Percentiles rank a stretch among this genome's conserved stretches.
phyloP scores from a whole-genome alignment of 2,113 vertebrate species.

The Scomber scombrus region DNA sequence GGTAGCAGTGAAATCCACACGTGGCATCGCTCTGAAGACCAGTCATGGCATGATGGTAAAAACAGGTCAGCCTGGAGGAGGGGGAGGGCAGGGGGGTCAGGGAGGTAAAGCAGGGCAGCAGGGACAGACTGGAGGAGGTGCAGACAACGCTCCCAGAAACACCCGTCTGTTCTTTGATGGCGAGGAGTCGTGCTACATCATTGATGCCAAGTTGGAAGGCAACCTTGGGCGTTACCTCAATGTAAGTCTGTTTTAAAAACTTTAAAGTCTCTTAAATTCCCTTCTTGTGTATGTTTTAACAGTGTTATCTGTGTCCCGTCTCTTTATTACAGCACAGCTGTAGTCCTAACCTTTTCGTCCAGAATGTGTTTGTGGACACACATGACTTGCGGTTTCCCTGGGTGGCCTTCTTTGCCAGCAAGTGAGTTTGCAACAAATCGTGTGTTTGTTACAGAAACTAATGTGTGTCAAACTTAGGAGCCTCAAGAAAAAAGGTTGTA shows the following conservation, averaged over 20 bases:
- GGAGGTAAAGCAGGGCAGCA: constrained; percentile 68
- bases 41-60: constrained; percentile 95
- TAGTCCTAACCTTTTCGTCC: constrained; percentile 97
- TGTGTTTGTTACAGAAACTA: background rate
- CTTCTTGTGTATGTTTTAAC: background rate
- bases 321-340: constrained; percentile 91
- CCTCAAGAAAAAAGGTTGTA: background rate
- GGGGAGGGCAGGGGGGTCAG: constrained; percentile 57
- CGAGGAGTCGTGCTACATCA: constrained; percentile 98
- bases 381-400: constrained; percentile 98
- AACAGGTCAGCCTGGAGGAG: constrained; percentile 73
- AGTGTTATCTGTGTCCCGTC: background rate
- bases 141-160: constrained; percentile 85
- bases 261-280: too few species aligned
- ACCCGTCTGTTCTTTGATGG: constrained; percentile 96
- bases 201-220: constrained; percentile 96
- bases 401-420: constrained; percentile 99
- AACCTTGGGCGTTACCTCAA: constrained; percentile 98
- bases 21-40: constrained; percentile 94
- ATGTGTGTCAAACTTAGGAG: background rate
- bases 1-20: constrained; percentile 96
- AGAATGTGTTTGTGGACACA: constrained; percentile 98
- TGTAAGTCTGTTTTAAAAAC: constrained; percentile 78
- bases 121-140: constrained; percentile 72
- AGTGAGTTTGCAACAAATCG: constrained; percentile 82